phyloP scores from a whole-genome alignment of 2,797 vertebrate species.

The Amazona finschi region DNA sequence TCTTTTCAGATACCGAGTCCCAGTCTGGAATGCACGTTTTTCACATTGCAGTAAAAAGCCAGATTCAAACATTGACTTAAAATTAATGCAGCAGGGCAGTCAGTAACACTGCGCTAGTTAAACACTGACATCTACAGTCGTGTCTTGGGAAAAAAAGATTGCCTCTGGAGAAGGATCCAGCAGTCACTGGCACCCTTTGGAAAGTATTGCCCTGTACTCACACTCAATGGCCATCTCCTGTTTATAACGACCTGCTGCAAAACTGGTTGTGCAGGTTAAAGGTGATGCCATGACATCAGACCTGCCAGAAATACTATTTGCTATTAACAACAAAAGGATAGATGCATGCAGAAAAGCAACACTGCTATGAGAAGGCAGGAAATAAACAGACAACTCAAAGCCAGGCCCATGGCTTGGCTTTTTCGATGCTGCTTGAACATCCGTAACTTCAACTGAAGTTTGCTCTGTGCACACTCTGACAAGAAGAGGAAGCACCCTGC shows the following conservation, averaged over 20 bases:
- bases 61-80: conserved; percentile 36
- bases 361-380: background rate
- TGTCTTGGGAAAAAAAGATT: background rate
- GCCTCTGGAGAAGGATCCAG: background rate
- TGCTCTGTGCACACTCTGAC: background rate
- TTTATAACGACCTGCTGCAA: background rate
- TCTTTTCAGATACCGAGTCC: conserved; percentile 34
- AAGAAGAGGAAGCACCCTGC: background rate
- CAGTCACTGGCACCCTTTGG: background rate
- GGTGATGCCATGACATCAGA: background rate
- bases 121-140: conserved; percentile 79
- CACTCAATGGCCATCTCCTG: fast-evolving
- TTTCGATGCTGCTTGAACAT: background rate
- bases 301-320: background rate
- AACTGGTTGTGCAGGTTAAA: background rate
- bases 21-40: conserved; percentile 56
- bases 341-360: background rate
- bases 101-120: conserved; percentile 48
- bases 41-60: conserved; percentile 53
- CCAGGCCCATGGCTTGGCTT: background rate
- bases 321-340: background rate
- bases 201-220: background rate
- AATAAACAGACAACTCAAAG: background rate
- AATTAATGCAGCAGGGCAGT: conserved; percentile 2
- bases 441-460: background rate